These are phyloP conservation scores for Trachymyrmex septentrionalis DNA, from an alignment of 1,140 invertebrate species.

Conservation along the genomic window DNA sequence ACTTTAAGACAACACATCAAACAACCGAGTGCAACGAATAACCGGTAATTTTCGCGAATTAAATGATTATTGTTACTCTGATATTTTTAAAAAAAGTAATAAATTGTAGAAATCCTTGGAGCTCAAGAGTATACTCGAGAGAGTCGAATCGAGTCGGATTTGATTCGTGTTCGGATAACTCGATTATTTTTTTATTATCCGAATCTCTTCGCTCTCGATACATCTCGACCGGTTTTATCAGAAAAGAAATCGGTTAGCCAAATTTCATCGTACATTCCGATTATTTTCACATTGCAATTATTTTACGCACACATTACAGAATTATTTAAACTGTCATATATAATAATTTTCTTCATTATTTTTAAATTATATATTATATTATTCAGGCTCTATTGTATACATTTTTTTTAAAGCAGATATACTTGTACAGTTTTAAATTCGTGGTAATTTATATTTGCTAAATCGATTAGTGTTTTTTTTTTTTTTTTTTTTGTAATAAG, in stretches of 20 bases:
- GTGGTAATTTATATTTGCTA: not conserved
- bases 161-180: not conserved
- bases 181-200: constrained; percentile 1
- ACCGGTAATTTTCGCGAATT: not conserved
- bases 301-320: not conserved
- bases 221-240: not conserved
- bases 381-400: not conserved
- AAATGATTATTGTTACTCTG: not conserved
- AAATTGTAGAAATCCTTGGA: not conserved
- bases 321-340: not conserved
- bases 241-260: not conserved
- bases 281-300: not conserved
- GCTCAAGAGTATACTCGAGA: not conserved
- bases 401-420: not conserved
- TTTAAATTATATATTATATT: not conserved
- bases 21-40: not conserved
- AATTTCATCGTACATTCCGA: not conserved
- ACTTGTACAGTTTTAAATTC: not conserved
- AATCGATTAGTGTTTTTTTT: not conserved
- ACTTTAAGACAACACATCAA: not conserved
- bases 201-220: not conserved
- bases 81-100: not conserved
- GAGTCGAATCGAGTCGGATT: not conserved
- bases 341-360: not conserved
- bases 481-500: not conserved